Evolutionary conservation across 2,113 vertebrate species (phyloP).

Genomic region (Sterna hirundo): DNA sequence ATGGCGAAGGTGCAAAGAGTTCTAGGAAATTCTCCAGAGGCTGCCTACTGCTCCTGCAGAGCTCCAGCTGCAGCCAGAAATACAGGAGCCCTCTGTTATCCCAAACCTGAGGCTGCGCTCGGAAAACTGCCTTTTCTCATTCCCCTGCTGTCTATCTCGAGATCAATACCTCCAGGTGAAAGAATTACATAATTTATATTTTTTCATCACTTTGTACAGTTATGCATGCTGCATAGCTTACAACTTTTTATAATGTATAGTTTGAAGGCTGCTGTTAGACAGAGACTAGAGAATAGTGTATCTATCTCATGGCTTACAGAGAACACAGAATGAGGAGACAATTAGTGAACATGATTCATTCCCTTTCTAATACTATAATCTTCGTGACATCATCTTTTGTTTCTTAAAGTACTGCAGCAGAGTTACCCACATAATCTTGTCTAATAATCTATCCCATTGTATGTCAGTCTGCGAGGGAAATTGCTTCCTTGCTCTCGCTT

Average conservation of each 20-base stretch:
- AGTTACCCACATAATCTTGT: constrained; percentile 2
- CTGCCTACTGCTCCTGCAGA: not conserved
- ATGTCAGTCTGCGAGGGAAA: constrained; percentile 1
- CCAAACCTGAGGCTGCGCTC: not conserved
- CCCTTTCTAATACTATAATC: not conserved
- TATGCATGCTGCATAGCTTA: not conserved
- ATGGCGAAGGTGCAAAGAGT: not conserved
- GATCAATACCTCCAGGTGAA: not conserved
- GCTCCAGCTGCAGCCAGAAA: constrained; percentile 20
- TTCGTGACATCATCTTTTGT: not conserved
- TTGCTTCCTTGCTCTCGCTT: constrained; percentile 27
- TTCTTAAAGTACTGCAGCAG: not conserved
- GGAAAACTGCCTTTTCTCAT: not conserved
- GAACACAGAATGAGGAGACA: not conserved
- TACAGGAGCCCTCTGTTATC: not conserved
- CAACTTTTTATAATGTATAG: not conserved
- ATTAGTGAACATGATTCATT: not conserved
- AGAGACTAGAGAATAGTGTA: rapidly evolving
- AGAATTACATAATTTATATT: not conserved
- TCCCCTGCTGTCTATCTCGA: not conserved
- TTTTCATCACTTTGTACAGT: not conserved
- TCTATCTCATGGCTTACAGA: not conserved
- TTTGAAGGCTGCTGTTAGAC: not conserved
- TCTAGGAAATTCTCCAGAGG: constrained; percentile 31
- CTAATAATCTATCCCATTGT: constrained; percentile 11